Base-by-base conservation (phyloP, 2,888 invertebrate genomes). In the Dicyrtomina minuta region DNA sequence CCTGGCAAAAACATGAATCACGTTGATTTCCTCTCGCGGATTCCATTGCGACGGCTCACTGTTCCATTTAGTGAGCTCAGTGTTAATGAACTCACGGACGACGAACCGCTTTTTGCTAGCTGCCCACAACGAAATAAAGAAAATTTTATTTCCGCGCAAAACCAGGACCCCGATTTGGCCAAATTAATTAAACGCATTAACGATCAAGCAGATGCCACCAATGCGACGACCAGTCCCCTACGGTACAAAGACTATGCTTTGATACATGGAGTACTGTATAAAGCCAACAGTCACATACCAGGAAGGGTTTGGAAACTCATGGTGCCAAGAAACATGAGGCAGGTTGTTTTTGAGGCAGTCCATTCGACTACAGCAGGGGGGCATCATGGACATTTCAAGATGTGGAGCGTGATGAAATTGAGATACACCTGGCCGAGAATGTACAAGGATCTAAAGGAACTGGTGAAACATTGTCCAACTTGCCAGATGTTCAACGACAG, bases 1-100 rank as follows among this genome's bases (percentile, higher is more conserved):
- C 81, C 80, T 0, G 83, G 83, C 1, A 77, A 76, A 44, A 71
- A 74, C 0, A 81, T 83, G 70, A 77, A 79, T 0, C 73, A 82
- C 3, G 82, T 81, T 0, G 82, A 83, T 64, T 74, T 77, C 0
- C 73, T 83, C 2, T 81, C 80, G 0, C 70, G 82, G 41, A 46
- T 33, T 12, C 33, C 58, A 15, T 15, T 46, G 1, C 12, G 58
- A 26, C 12, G 2, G 26, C n/a, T 61, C 17, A 39, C 12, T 17
- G 4, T 20, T 8, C 39, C 41, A 4, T 24, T 26, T 15, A 15
- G 6, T 13, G 41, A 66, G 1, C 15, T 10, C 4, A 4, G 3
- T 10, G 6, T 5, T 2, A 2, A 46, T n/a, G 26, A 20, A 2
- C 2, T 39, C 12, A 46, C 20, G n/a, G 8, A 46, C 12, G 46